phyloP scores from a whole-genome alignment of 1,140 invertebrate genomes.

The Ceratina japonica region DNA sequence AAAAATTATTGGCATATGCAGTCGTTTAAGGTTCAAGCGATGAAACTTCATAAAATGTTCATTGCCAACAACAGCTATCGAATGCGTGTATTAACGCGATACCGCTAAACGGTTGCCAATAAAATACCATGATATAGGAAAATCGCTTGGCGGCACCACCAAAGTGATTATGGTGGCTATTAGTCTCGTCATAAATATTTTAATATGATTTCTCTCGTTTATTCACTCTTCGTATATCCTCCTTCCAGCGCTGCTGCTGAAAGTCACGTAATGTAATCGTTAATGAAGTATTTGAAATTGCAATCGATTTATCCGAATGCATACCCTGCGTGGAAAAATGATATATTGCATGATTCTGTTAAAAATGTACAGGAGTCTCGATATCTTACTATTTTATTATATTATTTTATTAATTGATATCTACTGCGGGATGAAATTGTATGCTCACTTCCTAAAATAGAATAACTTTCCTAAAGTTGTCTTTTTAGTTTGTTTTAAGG shows the following conservation, averaged over 20 bases:
- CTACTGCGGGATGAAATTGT: too few species aligned
- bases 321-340: too few species aligned
- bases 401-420: too few species aligned
- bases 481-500: too few species aligned
- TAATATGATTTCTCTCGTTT: background rate
- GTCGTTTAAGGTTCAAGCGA: background rate
- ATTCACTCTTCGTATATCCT: background rate
- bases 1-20: background rate
- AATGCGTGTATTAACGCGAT: background rate
- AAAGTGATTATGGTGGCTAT: background rate
- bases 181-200: constrained; percentile 25
- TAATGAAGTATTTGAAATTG: background rate
- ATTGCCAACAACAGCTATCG: background rate
- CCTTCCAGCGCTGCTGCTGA: too few species aligned
- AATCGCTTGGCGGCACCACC: constrained; percentile 16
- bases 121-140: constrained; percentile 1
- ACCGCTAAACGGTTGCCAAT: constrained; percentile 14
- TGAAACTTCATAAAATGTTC: constrained; percentile 17
- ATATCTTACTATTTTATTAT: too few species aligned
- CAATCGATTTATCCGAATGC: background rate
- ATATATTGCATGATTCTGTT: too few species aligned
- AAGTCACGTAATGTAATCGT: background rate
- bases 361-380: too few species aligned
- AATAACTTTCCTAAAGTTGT: too few species aligned
- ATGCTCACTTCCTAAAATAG: too few species aligned